phyloP scores from a whole-genome alignment of 2,113 vertebrate species.

The Microcebus ravelobensis region DNA sequence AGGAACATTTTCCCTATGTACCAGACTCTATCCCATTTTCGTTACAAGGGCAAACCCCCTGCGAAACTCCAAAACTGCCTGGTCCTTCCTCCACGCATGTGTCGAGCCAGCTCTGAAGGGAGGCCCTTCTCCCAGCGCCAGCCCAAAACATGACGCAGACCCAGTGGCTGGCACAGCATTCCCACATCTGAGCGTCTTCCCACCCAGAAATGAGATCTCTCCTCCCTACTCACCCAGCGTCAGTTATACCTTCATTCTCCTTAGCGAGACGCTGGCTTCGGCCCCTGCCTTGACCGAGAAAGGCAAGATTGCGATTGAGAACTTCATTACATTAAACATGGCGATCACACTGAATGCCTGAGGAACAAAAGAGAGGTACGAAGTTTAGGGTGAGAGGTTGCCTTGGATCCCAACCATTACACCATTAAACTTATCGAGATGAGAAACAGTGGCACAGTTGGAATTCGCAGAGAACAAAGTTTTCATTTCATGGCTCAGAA shows the following conservation, averaged over 20 bases:
- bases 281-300: constrained; percentile 85
- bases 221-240: constrained; percentile 66
- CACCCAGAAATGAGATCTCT: not conserved
- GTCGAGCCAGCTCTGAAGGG: not conserved
- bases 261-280: constrained; percentile 83
- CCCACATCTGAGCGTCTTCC: not conserved
- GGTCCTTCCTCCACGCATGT: not conserved
- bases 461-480: not conserved
- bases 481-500: constrained; percentile 44
- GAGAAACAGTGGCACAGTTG: not conserved
- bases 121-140: not conserved
- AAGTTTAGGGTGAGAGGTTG: not conserved
- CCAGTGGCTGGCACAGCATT: not conserved
- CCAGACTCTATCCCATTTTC: not conserved
- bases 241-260: constrained; percentile 84
- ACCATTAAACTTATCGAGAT: not conserved
- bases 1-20: not conserved
- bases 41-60: not conserved
- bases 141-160: not conserved
- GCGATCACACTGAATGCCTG: constrained; percentile 91
- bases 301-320: constrained; percentile 84
- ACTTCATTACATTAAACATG: constrained; percentile 89
- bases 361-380: constrained; percentile 17
- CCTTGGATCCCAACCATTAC: not conserved
- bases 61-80: not conserved